A percentile compares a stretch with the other conserved stretches of the same genome.
Evolutionary conservation across 2,888 invertebrate genomes (phyloP).

Genomic region (Pollenia amentaria): DNA sequence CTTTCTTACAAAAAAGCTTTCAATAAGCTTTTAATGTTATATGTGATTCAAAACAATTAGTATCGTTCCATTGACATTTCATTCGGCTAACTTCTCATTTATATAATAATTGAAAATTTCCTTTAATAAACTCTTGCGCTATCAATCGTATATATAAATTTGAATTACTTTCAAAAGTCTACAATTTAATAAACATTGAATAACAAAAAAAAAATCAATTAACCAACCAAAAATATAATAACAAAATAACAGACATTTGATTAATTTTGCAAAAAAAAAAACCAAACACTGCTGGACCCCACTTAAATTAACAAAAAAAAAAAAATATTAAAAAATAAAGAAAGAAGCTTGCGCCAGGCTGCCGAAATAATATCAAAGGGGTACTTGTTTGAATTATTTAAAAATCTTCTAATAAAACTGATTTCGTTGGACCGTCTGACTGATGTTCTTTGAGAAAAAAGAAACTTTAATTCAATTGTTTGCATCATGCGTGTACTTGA

Average conservation of each 20-base stretch:
- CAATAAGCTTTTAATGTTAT: too few relatives aligned
- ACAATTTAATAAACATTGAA: conserved; percentile 61
- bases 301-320: conserved; percentile 62
- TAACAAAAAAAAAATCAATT: conserved; percentile 62
- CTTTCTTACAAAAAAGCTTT: too few relatives aligned
- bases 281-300: conserved; percentile 50
- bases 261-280: conserved; percentile 71
- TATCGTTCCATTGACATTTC: too few relatives aligned
- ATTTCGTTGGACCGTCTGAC: conserved; percentile 3
- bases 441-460: conserved; percentile 37
- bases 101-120: conserved; percentile 38
- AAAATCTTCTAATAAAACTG: conserved; percentile 47
- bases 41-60: too few relatives aligned
- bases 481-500: conserved; percentile 74
- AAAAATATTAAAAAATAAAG: conserved; percentile 4
- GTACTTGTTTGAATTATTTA: conserved; percentile 66
- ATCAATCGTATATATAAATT: not conserved
- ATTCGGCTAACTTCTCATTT: not conserved
- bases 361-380: conserved; percentile 73
- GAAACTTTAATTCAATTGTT: conserved; percentile 72
- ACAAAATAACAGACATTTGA: conserved; percentile 68
- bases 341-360: conserved; percentile 68
- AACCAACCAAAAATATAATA: conserved; percentile 58
- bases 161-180: conserved; percentile 6
- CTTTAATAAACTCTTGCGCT: conserved; percentile 24